Evolutionary conservation across 2,888 invertebrate genomes (phyloP).

Genomic region (Tetragnatha montana): DNA sequence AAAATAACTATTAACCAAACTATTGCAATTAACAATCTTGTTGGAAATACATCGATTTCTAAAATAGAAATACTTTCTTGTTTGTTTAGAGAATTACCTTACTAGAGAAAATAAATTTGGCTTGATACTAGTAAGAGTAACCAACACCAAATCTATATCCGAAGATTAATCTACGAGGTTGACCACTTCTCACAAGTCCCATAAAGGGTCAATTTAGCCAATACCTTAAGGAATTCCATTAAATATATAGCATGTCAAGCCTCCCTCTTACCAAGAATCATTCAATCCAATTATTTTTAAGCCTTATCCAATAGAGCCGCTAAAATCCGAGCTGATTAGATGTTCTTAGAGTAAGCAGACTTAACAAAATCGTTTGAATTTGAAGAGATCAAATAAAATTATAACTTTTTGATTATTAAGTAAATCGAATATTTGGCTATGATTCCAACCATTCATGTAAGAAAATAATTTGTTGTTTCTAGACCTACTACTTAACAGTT

Average conservation of each 20-base stretch:
- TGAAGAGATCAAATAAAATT: slow-evolving; percentile 6
- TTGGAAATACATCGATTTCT: too few species aligned
- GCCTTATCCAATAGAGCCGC: slow-evolving; percentile 51
- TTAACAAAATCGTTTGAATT: slow-evolving; percentile 8
- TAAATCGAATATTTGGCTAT: slow-evolving; percentile 21
- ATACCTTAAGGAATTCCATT: slow-evolving; percentile 65
- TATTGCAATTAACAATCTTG: too few species aligned
- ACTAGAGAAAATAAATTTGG: slow-evolving; percentile 43
- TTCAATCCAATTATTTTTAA: slow-evolving; percentile 65
- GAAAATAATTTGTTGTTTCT: too few species aligned
- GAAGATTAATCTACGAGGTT: slow-evolving; percentile 57
- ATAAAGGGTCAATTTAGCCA: slow-evolving; percentile 63
- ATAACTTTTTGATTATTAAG: too few species aligned
- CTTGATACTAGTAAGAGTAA: slow-evolving; percentile 47
- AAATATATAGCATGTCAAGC: slow-evolving; percentile 61
- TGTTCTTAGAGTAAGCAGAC: slow-evolving; percentile 35
- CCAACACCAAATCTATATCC: slow-evolving; percentile 55
- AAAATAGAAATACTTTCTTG: slow-evolving; percentile 23
- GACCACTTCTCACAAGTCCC: slow-evolving; percentile 67
- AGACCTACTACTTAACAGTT: too few species aligned
- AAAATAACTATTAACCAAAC: too few species aligned
- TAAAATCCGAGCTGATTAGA: slow-evolving; percentile 50
- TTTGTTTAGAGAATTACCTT: slow-evolving; percentile 29
- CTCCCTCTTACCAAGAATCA: slow-evolving; percentile 54
- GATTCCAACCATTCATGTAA: too few species aligned